Conservation (phyloP, 2,113 vertebrate species). For the Argyrosomus japonicus region DNA sequence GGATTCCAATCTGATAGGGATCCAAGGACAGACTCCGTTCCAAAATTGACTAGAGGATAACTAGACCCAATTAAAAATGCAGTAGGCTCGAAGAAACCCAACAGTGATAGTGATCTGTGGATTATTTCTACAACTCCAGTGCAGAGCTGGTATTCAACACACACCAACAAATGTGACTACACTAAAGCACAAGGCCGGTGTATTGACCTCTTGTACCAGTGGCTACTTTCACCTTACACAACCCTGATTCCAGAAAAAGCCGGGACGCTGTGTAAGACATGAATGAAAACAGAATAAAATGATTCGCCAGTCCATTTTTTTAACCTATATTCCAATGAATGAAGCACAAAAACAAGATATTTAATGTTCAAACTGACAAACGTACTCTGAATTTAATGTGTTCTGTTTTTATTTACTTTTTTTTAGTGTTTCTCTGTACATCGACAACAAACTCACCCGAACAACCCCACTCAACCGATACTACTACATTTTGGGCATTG, state of each 20-base stretch:
- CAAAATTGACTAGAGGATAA: neutral
- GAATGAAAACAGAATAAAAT: too few species aligned
- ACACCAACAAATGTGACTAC: neutral
- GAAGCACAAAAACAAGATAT: too few species aligned
- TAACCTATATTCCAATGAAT: too few species aligned
- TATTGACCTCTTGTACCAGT: neutral
- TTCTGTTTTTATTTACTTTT: too few species aligned
- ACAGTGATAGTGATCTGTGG: neutral
- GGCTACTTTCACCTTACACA: neutral
- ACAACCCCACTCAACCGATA: neutral
- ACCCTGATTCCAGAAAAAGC: too few species aligned
- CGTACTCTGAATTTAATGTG: too few species aligned
- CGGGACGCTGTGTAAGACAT: too few species aligned
- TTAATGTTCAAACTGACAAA: too few species aligned
- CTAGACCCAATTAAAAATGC: neutral
- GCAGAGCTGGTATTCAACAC: neutral
- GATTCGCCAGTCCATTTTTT: too few species aligned
- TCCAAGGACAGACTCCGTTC: slow-evolving; percentile 6
- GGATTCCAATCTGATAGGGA: neutral
- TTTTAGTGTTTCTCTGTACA: too few species aligned
- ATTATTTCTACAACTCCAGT: neutral
- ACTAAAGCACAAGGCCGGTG: neutral
- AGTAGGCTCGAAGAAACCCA: neutral
- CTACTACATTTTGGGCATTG: neutral
- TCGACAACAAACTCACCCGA: neutral